These are phyloP conservation scores for Hemichromis elongatus DNA, from an alignment of 2,113 vertebrate species.

Conservation along the genomic window DNA sequence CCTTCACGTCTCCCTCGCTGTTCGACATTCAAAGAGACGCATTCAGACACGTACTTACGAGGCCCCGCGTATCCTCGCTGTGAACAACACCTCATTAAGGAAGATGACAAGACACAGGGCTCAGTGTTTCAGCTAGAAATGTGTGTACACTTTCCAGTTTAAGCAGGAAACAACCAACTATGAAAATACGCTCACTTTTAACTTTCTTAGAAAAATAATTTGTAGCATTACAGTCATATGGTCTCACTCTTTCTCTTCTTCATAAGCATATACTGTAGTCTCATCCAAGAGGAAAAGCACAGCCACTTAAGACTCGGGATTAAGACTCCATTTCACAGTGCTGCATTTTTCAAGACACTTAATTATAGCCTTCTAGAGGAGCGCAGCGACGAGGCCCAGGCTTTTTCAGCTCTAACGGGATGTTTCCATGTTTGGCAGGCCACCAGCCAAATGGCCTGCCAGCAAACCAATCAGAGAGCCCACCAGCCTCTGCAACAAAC, in stretches of 20 bases:
- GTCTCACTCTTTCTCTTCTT: conserved; percentile 6
- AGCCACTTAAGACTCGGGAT: conserved; percentile 70
- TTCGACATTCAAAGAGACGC: background rate
- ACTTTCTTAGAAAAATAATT: background rate
- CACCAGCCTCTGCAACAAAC: conserved; percentile 16
- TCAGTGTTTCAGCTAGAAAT: conserved; percentile 21
- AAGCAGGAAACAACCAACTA: background rate
- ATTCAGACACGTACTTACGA: background rate
- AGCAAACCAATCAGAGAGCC: conserved; percentile 53
- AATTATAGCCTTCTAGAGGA: conserved; percentile 79
- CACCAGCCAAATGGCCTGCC: conserved; percentile 34
- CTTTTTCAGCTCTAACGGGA: conserved; percentile 73
- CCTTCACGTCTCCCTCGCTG: background rate
- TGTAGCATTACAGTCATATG: background rate
- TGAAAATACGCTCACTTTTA: background rate
- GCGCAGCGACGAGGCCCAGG: conserved; percentile 67
- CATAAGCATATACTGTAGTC: conserved; percentile 36
- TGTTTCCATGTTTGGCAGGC: conserved; percentile 77
- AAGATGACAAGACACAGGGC: conserved; percentile 33
- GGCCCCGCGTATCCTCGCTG: background rate
- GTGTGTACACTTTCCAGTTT: background rate
- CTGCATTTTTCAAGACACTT: conserved; percentile 79
- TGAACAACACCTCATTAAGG: conserved; percentile 28
- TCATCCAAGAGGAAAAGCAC: conserved; percentile 71
- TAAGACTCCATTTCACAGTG: conserved; percentile 76